Evolutionary conservation across 2,113 vertebrate species (phyloP), one percentile per base, ranked within the genome.

Genomic region (Rhagologus leucostigma): DNA sequence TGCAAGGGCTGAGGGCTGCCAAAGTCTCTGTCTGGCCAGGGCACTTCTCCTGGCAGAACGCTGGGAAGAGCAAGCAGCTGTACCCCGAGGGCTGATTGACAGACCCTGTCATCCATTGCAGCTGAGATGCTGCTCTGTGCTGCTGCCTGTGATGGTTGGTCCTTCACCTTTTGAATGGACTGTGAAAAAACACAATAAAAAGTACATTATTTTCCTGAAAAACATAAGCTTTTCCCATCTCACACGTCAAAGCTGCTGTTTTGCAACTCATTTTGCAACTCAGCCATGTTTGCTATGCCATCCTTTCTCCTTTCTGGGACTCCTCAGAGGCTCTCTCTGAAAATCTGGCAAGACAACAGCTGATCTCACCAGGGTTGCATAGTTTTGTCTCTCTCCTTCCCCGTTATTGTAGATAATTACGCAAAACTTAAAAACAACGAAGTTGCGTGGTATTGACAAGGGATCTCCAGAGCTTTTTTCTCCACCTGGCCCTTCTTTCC

Each of bases 51-150:
- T 68, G 73, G 68, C 39, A 76, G 53, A 23, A 24, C 63, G 44
- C n/a, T 93, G 80, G 26, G 35, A 59, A 77, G 22, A 60, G 16
- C 35, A 60, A 74, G 52, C 2, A 1, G 52, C 39, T 64, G 23
- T 30, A 81, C 46, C 22, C 33, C 0, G 0, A 59, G 64, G 41
- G 30, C 30, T 69, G 50, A 27, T 8, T 5, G 41, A 77, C 3
- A 27, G 62, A 42, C 16, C 73, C 27, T 47, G 46, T 14, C 60
- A 52, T 19, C 37, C 33, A 2, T 13, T 55, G 23, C 60, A 75
- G n/a, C 19, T 74, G 50, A 87, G 50, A 47, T 33, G 16, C 23
- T 65, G 59, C 55, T 27, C 85, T 7, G 5, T 1, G 2, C 20
- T 59, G 29, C 26, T 81, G 41, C 8, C 8, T 77, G 20, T 49